A percentile compares a stretch with the other conserved stretches of the same genome.
phyloP scores from a whole-genome alignment of 2,113 vertebrate genomes.

The Elachura formosa region DNA sequence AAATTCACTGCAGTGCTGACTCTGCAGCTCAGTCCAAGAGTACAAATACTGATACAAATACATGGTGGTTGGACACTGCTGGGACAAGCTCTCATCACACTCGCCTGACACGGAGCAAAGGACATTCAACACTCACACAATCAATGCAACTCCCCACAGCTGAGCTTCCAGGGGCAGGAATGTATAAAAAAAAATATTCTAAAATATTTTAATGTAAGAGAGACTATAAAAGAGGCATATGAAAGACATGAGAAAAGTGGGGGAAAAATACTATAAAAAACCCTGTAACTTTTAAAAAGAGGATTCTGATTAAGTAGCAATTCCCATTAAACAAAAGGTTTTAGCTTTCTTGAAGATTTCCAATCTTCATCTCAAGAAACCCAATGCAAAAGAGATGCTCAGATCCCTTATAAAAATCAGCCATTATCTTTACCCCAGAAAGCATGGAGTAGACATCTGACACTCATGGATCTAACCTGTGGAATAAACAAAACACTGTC shows the following conservation, averaged over 20 bases:
- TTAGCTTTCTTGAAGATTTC: neutral
- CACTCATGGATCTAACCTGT: neutral
- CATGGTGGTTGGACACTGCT: neutral
- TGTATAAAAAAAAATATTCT: neutral
- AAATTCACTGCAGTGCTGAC: neutral
- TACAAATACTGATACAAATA: neutral
- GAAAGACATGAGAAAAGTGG: neutral
- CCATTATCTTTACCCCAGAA: neutral
- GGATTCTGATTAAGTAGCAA: neutral
- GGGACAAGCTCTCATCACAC: neutral
- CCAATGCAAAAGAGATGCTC: neutral
- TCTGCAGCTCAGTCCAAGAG: neutral
- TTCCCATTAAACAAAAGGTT: neutral
- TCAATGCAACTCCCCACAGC: rapidly evolving
- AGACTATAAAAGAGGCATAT: neutral
- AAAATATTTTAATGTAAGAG: neutral
- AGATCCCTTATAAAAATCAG: neutral
- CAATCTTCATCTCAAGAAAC: neutral
- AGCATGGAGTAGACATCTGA: neutral
- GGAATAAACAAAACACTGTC: neutral
- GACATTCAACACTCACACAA: rapidly evolving
- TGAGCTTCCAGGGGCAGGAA: neutral
- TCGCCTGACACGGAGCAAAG: rapidly evolving
- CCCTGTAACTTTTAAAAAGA: rapidly evolving
- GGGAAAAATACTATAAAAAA: neutral